phyloP scores from a whole-genome alignment of 2,113 vertebrate species.

The Motacilla alba region DNA sequence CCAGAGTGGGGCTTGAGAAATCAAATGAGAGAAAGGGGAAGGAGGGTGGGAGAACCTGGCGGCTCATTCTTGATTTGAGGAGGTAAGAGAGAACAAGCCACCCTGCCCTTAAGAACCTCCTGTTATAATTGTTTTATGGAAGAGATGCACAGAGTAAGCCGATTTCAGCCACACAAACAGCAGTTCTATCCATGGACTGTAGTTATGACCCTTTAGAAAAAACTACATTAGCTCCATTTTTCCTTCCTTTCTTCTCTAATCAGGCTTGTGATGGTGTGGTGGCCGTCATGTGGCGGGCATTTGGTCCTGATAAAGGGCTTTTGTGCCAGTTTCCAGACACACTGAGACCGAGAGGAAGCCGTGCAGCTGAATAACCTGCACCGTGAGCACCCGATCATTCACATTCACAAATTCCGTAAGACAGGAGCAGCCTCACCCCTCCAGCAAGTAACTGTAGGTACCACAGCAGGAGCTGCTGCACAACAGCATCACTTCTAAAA shows the following conservation, averaged over 20 bases:
- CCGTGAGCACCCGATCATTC: not conserved
- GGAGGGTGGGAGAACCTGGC: not conserved
- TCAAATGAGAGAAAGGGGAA: not conserved
- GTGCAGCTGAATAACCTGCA: not conserved
- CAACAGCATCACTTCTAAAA: not conserved
- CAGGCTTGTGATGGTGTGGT: not conserved
- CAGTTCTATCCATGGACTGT: not conserved
- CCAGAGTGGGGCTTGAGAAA: rapidly evolving
- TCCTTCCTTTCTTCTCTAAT: not conserved
- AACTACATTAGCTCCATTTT: not conserved
- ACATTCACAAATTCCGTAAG: not conserved
- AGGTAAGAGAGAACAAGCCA: not conserved
- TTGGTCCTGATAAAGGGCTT: not conserved
- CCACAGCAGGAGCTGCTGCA: not conserved
- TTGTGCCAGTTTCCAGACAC: not conserved
- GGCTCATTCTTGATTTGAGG: not conserved
- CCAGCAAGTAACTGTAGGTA: not conserved
- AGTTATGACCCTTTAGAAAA: not conserved
- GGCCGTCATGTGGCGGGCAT: not conserved
- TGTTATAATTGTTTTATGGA: not conserved
- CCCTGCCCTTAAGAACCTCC: not conserved
- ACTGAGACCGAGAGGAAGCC: not conserved
- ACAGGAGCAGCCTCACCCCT: not conserved
- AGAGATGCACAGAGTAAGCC: not conserved
- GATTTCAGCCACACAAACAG: not conserved